These are phyloP conservation scores for Dipodomys stephensi DNA, from an alignment of 2,113 vertebrate genomes.

Conservation along the genomic window DNA sequence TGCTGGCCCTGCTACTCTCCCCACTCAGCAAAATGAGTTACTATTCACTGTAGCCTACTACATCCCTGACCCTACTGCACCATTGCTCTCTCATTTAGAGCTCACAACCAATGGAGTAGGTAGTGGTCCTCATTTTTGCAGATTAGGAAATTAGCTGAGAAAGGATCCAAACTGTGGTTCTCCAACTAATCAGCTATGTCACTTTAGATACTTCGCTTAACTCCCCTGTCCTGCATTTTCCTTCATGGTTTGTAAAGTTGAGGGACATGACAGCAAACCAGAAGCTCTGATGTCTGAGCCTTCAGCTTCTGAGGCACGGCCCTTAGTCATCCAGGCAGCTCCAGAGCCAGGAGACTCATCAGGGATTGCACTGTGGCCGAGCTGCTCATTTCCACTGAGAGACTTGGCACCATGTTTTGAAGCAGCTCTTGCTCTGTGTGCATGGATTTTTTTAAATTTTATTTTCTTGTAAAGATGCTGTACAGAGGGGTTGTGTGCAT, in stretches of 20 bases:
- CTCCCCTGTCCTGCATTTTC: neutral
- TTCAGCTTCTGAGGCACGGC: neutral
- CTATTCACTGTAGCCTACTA: neutral
- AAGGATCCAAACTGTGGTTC: neutral
- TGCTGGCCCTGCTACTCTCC: neutral
- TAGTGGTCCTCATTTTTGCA: neutral
- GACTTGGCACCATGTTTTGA: neutral
- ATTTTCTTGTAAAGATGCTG: neutral
- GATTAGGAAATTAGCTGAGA: neutral
- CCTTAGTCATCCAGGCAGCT: neutral
- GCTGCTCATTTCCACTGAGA: neutral
- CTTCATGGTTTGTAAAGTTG: neutral
- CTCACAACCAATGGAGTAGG: neutral
- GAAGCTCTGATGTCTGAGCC: neutral
- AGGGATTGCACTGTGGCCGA: neutral
- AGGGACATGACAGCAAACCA: neutral
- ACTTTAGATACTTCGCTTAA: neutral
- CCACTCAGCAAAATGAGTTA: neutral
- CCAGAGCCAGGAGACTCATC: neutral
- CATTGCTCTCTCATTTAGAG: neutral
- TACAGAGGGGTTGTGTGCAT: neutral
- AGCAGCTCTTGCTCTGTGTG: too few relatives aligned
- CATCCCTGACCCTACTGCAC: neutral
- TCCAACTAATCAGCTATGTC: neutral
- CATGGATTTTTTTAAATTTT: neutral